Percentiles rank a stretch among this genome's conserved stretches.
Conservation (phyloP, 2,888 invertebrate genomes). For the Andrena praecox region DNA sequence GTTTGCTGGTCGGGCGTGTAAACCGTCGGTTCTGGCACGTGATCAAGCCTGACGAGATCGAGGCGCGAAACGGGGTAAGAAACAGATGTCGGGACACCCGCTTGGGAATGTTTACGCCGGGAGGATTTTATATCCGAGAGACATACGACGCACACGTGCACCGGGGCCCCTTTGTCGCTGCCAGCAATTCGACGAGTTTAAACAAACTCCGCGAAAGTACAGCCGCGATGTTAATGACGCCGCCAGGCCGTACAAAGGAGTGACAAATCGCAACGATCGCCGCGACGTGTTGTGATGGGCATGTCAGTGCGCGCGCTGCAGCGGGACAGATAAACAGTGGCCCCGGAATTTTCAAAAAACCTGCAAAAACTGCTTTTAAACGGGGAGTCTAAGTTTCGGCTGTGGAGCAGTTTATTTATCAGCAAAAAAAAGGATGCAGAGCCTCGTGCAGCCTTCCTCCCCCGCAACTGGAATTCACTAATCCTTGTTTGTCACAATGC, state of each 20-base stretch:
- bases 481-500: neutral
- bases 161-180: slow-evolving; percentile 54
- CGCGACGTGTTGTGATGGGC: slow-evolving; percentile 58
- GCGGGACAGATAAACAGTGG: neutral
- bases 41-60: slow-evolving; percentile 58
- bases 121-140: slow-evolving; percentile 66
- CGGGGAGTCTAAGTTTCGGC: neutral
- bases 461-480: no score
- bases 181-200: slow-evolving; percentile 67
- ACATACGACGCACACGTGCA: slow-evolving; percentile 72
- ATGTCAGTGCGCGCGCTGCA: slow-evolving; percentile 16
- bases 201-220: slow-evolving; percentile 66
- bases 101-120: slow-evolving; percentile 73
- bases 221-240: slow-evolving; percentile 61
- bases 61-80: slow-evolving; percentile 52
- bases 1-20: slow-evolving; percentile 15
- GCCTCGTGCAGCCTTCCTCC: no score
- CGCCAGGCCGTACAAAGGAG: slow-evolving; percentile 54
- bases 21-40: slow-evolving; percentile 63
- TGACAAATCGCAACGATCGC: slow-evolving; percentile 68
- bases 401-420: neutral
- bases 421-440: neutral
- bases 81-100: slow-evolving; percentile 69
- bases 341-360: neutral
- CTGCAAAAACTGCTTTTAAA: neutral